These are phyloP conservation scores for Anisognathus igniventris DNA, from an alignment of 2,797 vertebrate species.

Conservation along the genomic window DNA sequence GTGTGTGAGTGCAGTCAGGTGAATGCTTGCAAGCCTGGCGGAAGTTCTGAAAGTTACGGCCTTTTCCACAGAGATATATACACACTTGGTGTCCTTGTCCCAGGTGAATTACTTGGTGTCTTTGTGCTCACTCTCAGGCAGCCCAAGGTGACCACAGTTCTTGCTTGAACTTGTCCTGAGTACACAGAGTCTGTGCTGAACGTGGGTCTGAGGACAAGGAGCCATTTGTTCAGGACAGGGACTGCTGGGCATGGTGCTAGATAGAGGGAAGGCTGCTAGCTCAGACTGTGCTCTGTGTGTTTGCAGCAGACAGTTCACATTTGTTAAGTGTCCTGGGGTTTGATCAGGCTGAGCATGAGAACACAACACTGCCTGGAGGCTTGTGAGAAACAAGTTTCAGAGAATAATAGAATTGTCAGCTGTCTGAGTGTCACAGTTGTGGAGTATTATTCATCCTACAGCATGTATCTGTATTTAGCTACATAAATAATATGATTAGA, in stretches of 20 bases:
- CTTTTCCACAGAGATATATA: background rate
- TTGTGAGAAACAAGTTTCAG: background rate
- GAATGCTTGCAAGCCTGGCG: background rate
- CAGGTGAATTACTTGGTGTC: background rate
- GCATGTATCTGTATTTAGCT: background rate
- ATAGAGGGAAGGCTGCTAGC: fast-evolving
- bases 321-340: background rate
- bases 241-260: background rate
- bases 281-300: fast-evolving
- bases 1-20: background rate
- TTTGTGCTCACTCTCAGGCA: background rate
- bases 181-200: background rate
- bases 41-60: background rate
- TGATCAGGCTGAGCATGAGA: background rate
- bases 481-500: background rate
- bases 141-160: background rate
- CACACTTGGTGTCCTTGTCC: background rate
- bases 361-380: background rate
- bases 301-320: background rate
- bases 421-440: background rate
- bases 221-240: background rate
- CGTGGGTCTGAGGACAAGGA: background rate
- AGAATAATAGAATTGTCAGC: background rate
- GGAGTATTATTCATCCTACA: background rate
- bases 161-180: background rate